These are phyloP conservation scores for Psettodes erumei DNA, from an alignment of 2,113 vertebrate species.

Conservation along the genomic window DNA sequence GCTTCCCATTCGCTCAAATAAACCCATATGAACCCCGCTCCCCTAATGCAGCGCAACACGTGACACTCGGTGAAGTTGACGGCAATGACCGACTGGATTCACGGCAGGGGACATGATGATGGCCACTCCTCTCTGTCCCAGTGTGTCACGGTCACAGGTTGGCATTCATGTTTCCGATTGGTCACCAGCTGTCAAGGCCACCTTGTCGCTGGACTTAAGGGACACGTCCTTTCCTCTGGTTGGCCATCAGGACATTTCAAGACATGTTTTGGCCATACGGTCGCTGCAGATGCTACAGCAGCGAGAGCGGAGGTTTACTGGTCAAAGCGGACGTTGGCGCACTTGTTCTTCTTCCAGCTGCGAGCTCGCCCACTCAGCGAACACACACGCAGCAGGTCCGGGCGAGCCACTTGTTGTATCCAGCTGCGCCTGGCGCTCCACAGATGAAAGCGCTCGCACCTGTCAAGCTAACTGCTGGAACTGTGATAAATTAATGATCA, in stretches of 20 bases:
- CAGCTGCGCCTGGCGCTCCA: slow-evolving; percentile 83
- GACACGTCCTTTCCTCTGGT: not conserved
- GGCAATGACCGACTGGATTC: too few species aligned
- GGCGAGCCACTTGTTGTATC: slow-evolving; percentile 50
- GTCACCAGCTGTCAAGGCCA: not conserved
- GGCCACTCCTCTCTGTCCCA: not conserved
- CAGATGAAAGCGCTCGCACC: slow-evolving; percentile 93
- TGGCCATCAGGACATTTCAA: not conserved
- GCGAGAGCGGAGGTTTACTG: too few species aligned
- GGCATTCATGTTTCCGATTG: not conserved
- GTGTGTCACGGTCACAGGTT: not conserved
- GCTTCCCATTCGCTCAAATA: not conserved
- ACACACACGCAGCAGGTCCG: slow-evolving; percentile 26
- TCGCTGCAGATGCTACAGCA: not conserved
- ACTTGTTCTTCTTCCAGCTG: slow-evolving; percentile 23
- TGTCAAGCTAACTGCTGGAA: slow-evolving; percentile 98
- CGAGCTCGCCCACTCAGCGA: slow-evolving; percentile 31
- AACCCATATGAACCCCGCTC: too few species aligned
- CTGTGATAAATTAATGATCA: slow-evolving; percentile 99
- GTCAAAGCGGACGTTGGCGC: not conserved
- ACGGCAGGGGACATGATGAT: not conserved
- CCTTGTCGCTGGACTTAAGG: not conserved
- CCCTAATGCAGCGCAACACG: not conserved
- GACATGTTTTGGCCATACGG: not conserved
- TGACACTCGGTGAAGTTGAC: not conserved